A percentile compares a stretch with the other conserved stretches of the same genome.
These are phyloP conservation scores for Corythaeola cristata DNA, from an alignment of 2,113 vertebrate species.

Conservation along the genomic window DNA sequence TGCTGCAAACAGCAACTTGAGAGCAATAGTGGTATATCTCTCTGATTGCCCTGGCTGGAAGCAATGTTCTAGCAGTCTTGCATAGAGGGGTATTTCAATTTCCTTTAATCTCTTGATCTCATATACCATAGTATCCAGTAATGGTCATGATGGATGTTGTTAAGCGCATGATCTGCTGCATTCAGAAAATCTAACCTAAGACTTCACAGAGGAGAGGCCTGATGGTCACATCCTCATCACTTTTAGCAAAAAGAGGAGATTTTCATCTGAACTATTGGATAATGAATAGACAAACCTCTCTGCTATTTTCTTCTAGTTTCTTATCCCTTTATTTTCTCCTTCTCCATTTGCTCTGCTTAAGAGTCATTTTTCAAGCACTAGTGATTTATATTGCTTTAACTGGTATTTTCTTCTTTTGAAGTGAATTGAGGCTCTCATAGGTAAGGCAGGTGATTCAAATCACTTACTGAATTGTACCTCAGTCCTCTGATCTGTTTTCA, in stretches of 20 bases:
- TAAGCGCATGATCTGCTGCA: neutral
- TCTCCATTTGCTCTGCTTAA: neutral
- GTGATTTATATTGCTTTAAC: neutral
- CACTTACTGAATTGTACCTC: neutral
- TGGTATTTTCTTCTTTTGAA: neutral
- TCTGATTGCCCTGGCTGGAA: neutral
- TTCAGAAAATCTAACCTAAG: neutral
- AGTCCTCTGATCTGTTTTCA: neutral
- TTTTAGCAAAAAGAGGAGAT: neutral
- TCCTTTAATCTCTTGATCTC: neutral
- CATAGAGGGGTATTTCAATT: neutral
- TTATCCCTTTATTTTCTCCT: neutral
- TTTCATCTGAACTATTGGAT: neutral
- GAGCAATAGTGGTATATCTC: accelerated
- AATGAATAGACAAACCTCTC: neutral
- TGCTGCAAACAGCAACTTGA: neutral
- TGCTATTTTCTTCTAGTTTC: neutral
- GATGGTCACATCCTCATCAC: accelerated
- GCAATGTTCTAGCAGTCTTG: neutral
- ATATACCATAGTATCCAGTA: neutral
- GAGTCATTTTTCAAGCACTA: neutral
- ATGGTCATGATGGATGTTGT: neutral
- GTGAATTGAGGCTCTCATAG: neutral
- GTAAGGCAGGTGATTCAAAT: neutral
- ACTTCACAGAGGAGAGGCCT: neutral